Percentiles rank a stretch among this genome's conserved stretches.
These are phyloP conservation scores for Alaudala cheleensis DNA, from an alignment of 2,113 vertebrate species.

Conservation along the genomic window DNA sequence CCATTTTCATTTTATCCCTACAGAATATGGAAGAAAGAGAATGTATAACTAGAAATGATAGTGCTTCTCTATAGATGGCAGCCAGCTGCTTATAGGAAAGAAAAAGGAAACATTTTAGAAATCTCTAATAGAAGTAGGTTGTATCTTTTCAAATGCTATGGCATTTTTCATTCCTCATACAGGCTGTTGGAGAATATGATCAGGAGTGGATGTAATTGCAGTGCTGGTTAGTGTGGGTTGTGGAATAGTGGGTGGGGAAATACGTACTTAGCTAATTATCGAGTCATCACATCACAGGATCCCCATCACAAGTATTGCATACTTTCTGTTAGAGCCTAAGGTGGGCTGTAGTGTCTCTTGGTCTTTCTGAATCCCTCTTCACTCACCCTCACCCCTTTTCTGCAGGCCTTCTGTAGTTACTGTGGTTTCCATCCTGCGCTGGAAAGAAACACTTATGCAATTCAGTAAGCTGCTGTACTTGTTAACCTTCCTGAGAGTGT, in stretches of 20 bases:
- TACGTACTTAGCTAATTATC: neutral
- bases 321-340: neutral
- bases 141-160: neutral
- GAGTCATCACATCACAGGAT: neutral
- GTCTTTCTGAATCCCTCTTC: neutral
- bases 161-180: neutral
- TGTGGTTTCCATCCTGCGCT: neutral
- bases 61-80: neutral
- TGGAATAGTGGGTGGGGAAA: neutral
- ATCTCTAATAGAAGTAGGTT: neutral
- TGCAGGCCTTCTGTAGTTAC: neutral
- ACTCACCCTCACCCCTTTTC: neutral
- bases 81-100: neutral
- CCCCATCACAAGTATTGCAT: fast-evolving
- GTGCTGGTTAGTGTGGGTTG: neutral
- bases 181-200: neutral
- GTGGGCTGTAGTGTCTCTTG: neutral
- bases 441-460: neutral
- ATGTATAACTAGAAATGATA: neutral
- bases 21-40: neutral
- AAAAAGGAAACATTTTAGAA: neutral
- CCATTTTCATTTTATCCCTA: neutral
- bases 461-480: neutral
- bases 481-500: neutral
- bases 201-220: neutral